Base-by-base conservation (phyloP, 2,113 vertebrate species). In the Thamnaconus septentrionalis region DNA sequence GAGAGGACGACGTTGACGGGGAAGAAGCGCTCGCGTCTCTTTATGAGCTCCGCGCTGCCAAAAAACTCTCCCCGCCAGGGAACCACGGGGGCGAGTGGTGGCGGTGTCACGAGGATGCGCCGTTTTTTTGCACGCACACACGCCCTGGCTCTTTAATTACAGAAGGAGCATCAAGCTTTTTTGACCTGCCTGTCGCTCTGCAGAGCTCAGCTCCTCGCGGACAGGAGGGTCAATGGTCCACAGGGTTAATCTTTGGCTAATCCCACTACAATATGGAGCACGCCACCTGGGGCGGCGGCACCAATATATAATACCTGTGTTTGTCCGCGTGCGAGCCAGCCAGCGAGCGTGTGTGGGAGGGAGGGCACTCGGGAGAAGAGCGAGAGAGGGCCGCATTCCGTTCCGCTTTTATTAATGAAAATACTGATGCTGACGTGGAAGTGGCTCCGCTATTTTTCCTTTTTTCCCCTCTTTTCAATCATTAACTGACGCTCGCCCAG, bases 241-340 rank as follows among this genome's bases (percentile, higher is more conserved):
- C 89, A 40, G 68, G 82, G 91, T 90, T 89, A 94, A 92, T 92
- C 89, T 93, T 92, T 91, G 90, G 90, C 91, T 93, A 92, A 94
- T 92, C 89, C 87, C 78, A 65, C 71, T 84, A 83, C 83, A 89
- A 90, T 90, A 83, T 90, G 84, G 73, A 89, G 68, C 59, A 62
- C 5, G 72, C 79, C 83, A 83, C 82, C 88, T 89, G 84, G 66
- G 84, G 83, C 73, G 54, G 73, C 7, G 9, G 8, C 66, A 57
- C 75, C 7, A 31, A 5, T 52, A 64, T 39, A 11, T 59, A 8
- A 53, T 8, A 55, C 45, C 61, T 71, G 8, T 58, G 46, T 57
- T 6, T 59, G 62, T 45, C 10, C 55, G 41, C 43, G 57, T 44
- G 56, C 51, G 41, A 12, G 52, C 47, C 7, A 3, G 41, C 11